These are phyloP conservation scores for Syngnathus acus DNA, from an alignment of 2,797 vertebrate genomes.

Conservation along the genomic window DNA sequence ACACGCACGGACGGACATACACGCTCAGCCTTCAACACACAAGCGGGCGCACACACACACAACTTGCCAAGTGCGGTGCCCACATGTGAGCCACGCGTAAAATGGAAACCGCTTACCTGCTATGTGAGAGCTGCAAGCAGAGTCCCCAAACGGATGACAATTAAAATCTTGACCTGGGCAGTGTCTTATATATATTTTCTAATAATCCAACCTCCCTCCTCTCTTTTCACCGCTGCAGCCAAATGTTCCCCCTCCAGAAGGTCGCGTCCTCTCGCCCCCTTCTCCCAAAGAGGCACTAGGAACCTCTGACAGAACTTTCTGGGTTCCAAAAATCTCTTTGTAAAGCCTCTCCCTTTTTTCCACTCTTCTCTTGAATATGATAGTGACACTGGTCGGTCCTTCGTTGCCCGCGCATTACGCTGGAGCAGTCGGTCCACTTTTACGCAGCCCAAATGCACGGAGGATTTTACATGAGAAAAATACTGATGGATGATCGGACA, in stretches of 20 bases:
- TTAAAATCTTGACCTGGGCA: background rate
- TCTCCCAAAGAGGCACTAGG: background rate
- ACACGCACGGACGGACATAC: background rate
- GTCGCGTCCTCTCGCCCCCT: background rate
- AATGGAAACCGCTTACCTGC: background rate
- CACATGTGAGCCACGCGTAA: background rate
- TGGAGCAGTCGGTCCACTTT: background rate
- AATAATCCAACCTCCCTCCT: constrained; percentile 4
- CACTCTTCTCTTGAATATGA: background rate
- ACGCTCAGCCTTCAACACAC: background rate
- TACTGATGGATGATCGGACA: background rate
- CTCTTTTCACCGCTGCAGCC: constrained; percentile 1
- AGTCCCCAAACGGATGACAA: background rate
- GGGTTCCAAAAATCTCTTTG: background rate
- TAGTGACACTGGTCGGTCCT: background rate
- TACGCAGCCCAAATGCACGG: background rate
- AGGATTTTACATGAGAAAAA: background rate
- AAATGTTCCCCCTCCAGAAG: background rate
- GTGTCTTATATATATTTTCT: background rate
- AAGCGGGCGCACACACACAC: background rate
- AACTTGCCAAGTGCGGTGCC: background rate
- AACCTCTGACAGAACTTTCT: background rate
- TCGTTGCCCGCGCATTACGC: background rate
- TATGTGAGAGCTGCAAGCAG: background rate
- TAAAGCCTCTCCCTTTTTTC: background rate